These are phyloP conservation scores for Microtus oregoni DNA, from an alignment of 2,113 vertebrate species.

Conservation along the genomic window DNA sequence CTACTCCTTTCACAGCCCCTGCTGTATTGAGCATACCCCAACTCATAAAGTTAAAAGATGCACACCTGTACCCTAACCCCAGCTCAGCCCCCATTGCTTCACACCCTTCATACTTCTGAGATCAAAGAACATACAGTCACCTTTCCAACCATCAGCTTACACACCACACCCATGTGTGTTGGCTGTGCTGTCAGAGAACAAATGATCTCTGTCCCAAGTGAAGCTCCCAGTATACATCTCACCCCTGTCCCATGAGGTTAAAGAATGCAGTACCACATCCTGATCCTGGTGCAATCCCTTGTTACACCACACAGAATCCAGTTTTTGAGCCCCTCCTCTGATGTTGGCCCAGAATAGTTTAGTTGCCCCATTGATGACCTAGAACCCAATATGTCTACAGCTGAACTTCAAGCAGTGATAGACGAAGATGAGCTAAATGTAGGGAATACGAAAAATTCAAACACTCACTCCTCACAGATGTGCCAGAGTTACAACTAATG, in stretches of 20 bases:
- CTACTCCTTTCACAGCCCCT: neutral
- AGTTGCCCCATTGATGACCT: neutral
- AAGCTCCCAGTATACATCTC: neutral
- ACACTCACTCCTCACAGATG: neutral
- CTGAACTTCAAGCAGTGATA: neutral
- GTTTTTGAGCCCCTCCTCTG: neutral
- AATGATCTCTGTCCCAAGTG: neutral
- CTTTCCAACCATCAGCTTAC: neutral
- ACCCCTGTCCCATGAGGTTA: neutral
- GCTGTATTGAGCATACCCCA: neutral
- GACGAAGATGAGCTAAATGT: neutral
- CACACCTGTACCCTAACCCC: neutral
- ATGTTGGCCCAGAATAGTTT: no score
- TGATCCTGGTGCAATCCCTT: neutral
- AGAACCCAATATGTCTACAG: neutral
- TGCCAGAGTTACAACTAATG: neutral
- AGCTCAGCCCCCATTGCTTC: neutral
- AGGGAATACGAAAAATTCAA: neutral
- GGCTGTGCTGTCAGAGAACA: neutral
- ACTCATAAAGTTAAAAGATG: neutral
- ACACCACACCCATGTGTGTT: no score
- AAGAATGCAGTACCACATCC: neutral
- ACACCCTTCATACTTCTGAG: neutral
- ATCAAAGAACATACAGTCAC: neutral
- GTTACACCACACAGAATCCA: neutral